Conservation (phyloP, 1,140 invertebrate genomes). For the Drosophila orosa region DNA sequence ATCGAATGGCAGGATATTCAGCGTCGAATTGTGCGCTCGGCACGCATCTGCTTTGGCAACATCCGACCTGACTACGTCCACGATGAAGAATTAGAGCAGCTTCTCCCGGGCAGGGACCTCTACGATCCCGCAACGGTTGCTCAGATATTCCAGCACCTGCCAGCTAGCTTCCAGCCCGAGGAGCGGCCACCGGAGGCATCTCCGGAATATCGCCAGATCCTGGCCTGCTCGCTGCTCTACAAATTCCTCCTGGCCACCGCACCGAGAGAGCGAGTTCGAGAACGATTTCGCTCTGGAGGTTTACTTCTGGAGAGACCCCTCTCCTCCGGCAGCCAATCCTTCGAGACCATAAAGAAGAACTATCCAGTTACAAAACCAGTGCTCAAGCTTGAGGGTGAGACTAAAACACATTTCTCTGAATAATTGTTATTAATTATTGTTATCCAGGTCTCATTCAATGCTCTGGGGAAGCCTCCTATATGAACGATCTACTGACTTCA, state of each 20-base stretch:
- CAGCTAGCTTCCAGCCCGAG: slow-evolving; percentile 32
- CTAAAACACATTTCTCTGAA: neutral
- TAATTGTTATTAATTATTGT: neutral
- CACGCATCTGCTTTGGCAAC: slow-evolving; percentile 87
- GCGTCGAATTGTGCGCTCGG: slow-evolving; percentile 65
- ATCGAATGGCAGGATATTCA: slow-evolving; percentile 69
- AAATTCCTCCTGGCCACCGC: slow-evolving; percentile 87
- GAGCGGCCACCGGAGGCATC: slow-evolving; percentile 87
- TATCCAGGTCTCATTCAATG: slow-evolving; percentile 87
- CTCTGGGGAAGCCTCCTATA: slow-evolving; percentile 89
- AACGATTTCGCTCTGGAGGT: slow-evolving; percentile 84
- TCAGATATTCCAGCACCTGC: slow-evolving; percentile 52
- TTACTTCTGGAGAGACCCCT: slow-evolving; percentile 87
- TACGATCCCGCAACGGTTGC: slow-evolving; percentile 67
- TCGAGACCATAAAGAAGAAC: slow-evolving; percentile 88
- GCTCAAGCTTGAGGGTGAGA: slow-evolving; percentile 88
- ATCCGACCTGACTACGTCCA: slow-evolving; percentile 89
- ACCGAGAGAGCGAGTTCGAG: slow-evolving; percentile 63
- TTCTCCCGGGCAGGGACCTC: slow-evolving; percentile 86
- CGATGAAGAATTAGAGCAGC: slow-evolving; percentile 88
- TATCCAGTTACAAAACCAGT: slow-evolving; percentile 92
- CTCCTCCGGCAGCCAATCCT: slow-evolving; percentile 90
- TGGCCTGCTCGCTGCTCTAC: slow-evolving; percentile 89
- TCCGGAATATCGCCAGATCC: slow-evolving; percentile 87
- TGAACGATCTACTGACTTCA: slow-evolving; percentile 86